These are phyloP conservation scores for Elaphurus davidianus DNA, from an alignment of 2,113 vertebrate genomes.

Conservation along the genomic window DNA sequence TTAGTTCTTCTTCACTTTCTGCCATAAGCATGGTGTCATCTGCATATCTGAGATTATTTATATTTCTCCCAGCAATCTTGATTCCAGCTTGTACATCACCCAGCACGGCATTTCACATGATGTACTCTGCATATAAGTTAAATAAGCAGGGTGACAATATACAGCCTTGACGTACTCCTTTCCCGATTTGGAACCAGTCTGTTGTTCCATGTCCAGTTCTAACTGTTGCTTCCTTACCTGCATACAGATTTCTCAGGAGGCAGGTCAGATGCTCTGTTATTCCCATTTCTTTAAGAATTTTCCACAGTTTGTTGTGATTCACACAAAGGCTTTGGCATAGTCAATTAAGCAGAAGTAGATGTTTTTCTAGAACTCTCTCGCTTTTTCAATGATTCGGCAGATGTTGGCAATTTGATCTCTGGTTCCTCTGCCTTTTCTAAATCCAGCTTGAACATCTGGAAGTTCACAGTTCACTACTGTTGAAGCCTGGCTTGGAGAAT, in stretches of 20 bases:
- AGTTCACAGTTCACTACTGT: neutral
- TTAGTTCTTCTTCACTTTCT: neutral
- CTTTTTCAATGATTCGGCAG: neutral
- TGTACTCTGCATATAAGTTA: neutral
- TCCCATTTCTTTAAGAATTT: neutral
- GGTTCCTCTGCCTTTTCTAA: neutral
- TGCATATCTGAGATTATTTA: neutral
- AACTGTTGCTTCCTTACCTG: neutral
- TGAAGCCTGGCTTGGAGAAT: neutral
- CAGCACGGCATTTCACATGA: neutral
- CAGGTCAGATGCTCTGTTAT: neutral
- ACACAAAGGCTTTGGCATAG: neutral
- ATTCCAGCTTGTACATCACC: neutral
- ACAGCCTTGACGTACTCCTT: neutral
- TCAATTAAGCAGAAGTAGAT: neutral
- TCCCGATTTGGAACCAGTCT: neutral
- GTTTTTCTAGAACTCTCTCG: neutral
- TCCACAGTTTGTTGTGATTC: neutral
- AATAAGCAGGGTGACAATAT: neutral
- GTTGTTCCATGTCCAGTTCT: neutral
- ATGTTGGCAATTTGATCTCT: neutral
- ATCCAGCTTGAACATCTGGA: neutral
- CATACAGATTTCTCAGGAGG: neutral
- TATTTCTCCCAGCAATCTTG: neutral
- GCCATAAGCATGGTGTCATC: neutral